phyloP scores from a whole-genome alignment of 2,113 vertebrate species.

The Eulemur rufifrons region DNA sequence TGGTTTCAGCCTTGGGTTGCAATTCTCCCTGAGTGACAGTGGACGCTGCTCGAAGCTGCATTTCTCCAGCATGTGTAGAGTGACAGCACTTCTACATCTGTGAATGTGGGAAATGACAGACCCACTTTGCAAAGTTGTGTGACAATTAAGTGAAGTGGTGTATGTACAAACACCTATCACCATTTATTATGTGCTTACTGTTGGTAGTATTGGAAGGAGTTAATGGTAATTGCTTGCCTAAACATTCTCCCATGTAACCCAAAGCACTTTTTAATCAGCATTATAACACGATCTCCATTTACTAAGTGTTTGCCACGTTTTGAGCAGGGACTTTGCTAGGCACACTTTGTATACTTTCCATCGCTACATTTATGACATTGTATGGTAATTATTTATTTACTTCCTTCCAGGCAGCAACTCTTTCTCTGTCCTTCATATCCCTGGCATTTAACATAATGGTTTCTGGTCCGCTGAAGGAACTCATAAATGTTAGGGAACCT shows the following conservation, averaged over 20 bases:
- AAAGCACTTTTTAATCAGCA: constrained; percentile 38
- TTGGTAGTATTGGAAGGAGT: background rate
- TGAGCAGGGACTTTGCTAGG: background rate
- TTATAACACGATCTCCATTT: background rate
- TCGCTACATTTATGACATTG: constrained; percentile 38
- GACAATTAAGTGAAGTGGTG: background rate
- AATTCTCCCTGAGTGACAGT: background rate
- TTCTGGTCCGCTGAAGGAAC: constrained; percentile 6
- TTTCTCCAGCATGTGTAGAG: background rate
- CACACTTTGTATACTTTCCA: constrained; percentile 22
- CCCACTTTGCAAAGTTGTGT: background rate
- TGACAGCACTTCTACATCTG: constrained; percentile 5
- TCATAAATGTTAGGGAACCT: constrained; percentile 19
- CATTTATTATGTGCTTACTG: background rate
- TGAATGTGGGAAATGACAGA: background rate
- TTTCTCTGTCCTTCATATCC: constrained; percentile 12
- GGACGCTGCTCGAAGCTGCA: background rate
- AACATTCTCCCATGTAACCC: background rate
- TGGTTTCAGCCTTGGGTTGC: constrained; percentile 33
- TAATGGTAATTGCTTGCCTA: constrained; percentile 12
- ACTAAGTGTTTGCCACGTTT: background rate
- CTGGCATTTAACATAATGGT: background rate
- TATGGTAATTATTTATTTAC: constrained; percentile 58
- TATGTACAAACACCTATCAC: background rate
- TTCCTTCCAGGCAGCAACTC: constrained; percentile 24